These are phyloP conservation scores for Autographa gamma DNA, from an alignment of 2,888 invertebrate species.

Conservation along the genomic window DNA sequence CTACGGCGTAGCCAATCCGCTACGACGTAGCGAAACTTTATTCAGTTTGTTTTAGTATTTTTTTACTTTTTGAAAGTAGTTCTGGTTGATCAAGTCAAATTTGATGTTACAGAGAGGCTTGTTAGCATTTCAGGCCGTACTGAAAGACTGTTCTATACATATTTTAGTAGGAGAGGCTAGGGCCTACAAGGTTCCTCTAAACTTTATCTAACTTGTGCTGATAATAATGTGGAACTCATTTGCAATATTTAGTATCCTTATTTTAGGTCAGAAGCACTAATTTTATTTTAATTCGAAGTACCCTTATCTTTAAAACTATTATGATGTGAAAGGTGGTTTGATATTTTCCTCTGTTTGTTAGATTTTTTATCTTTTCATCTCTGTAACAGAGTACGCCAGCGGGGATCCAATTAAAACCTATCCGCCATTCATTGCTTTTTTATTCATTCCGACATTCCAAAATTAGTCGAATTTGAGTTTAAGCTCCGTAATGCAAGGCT, in stretches of 20 bases:
- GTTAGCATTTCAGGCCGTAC: conserved; percentile 21
- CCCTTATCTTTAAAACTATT: no score
- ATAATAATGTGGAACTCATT: neutral
- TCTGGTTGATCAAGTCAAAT: conserved; percentile 33
- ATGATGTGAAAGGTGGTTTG: neutral
- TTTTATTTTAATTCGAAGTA: no score
- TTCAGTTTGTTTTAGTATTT: conserved; percentile 50
- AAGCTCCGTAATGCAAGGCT: neutral
- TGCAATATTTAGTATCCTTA: no score
- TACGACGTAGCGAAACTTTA: conserved; percentile 54
- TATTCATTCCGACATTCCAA: neutral
- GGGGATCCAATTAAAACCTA: neutral
- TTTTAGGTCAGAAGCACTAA: no score
- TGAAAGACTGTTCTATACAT: conserved; percentile 14
- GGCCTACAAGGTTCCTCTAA: neutral
- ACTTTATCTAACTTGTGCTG: neutral
- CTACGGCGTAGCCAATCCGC: conserved; percentile 51
- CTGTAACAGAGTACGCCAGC: neutral
- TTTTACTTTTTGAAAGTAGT: conserved; percentile 41
- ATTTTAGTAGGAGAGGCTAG: conserved; percentile 7
- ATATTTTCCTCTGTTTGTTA: neutral
- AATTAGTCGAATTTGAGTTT: neutral
- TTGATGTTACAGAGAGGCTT: conserved; percentile 16
- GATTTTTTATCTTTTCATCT: neutral
- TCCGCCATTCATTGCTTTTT: neutral